These are phyloP conservation scores for Episyrphus balteatus DNA, from an alignment of 1,140 invertebrate species.

Conservation along the genomic window DNA sequence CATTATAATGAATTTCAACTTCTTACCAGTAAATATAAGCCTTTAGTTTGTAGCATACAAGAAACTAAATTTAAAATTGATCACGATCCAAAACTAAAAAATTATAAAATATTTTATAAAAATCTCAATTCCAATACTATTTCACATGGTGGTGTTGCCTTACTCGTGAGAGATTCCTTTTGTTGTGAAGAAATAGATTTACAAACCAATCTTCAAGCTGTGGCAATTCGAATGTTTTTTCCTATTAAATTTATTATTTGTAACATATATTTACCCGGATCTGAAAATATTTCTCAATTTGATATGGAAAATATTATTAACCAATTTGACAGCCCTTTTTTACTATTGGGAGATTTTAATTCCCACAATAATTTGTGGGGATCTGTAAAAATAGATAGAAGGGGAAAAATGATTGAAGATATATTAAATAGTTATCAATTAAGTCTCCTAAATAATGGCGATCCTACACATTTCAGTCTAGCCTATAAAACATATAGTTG, in stretches of 20 bases:
- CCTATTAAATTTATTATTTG: background rate
- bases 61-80: background rate
- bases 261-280: background rate
- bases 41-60: background rate
- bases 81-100: too few species aligned
- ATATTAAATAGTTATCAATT: background rate
- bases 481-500: background rate
- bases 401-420: background rate
- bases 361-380: background rate
- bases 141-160: background rate
- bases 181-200: background rate
- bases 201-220: background rate
- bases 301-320: background rate
- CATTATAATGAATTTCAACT: background rate
- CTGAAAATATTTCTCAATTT: background rate
- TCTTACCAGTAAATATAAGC: background rate
- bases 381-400: background rate
- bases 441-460: background rate
- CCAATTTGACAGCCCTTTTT: background rate
- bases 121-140: too few species aligned
- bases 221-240: background rate
- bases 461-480: background rate
- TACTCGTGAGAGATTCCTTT: background rate
- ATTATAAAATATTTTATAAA: too few species aligned
- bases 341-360: constrained; percentile 2